Base-by-base conservation (phyloP, 2,797 vertebrate genomes). In the Monodelphis domestica region DNA sequence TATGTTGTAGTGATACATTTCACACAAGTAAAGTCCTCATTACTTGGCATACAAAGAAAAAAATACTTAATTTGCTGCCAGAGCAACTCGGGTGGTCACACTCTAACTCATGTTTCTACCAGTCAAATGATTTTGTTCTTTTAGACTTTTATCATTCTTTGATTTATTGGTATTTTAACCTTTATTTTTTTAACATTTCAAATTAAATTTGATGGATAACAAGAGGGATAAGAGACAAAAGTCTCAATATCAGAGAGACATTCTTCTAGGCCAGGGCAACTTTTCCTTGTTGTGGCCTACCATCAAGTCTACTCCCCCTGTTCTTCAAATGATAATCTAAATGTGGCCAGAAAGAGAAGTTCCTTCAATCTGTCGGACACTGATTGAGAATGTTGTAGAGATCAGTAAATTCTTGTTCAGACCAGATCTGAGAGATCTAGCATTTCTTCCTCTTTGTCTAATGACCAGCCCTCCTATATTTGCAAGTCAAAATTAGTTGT, bases 1-100 rank as follows among this genome's bases (percentile, higher is more conserved):
- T 89, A 88, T 94, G 88, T 87, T 28, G 9, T 0, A 26, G 89
- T 29, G 90, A 94, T 93, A 92, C 70, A n/a, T 3, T 9, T 87
- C 53, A 84, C 92, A 90, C 1, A 9, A 70, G 4, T 28, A 26
- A 0, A 38, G 94, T 89, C 56, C 57, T 10, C 91, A 92, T 87
- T 52, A 9, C 89, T 96, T 56, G 91, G 90, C 90, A 88, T 89
- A 55, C 53, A 29, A 51, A 89, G 45, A 91, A 92, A 56, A 96
- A 90, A 91, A 63, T 91, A 84, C 87, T 59, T 91, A 53, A 17
- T 55, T 7, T 26, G 4, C 93, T 94, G 95, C 96, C 96, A 95
- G 7, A 89, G 89, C 91, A 87, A 63, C 28, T 93, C 14, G 53
- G 93, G 97, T 94, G 96, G 94, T 84, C 93, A 26, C 24, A 5